Evolutionary conservation across 1,140 invertebrate species (phyloP).

Genomic region (Drosophila fuyamai): DNA sequence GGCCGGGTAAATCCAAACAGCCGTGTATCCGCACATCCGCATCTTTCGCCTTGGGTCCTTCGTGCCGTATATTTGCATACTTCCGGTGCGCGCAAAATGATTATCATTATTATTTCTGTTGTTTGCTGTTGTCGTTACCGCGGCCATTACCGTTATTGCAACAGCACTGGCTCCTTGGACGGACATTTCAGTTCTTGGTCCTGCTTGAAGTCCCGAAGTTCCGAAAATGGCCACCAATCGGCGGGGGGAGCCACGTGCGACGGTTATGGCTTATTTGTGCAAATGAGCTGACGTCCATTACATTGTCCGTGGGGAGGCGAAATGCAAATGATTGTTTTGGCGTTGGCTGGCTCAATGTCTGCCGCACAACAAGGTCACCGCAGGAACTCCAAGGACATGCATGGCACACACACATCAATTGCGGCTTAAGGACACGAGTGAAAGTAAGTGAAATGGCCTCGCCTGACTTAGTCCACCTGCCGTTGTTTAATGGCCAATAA

Average conservation of each 20-base stretch:
- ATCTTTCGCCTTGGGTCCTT: conserved; percentile 42
- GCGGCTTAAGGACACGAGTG: conserved; percentile 41
- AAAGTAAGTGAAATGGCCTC: conserved; percentile 50
- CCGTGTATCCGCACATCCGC: conserved; percentile 43
- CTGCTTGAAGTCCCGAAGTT: conserved; percentile 11
- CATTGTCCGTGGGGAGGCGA: conserved; percentile 64
- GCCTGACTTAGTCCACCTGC: conserved; percentile 19
- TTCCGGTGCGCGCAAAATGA: conserved; percentile 79
- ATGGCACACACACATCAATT: conserved; percentile 42
- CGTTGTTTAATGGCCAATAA: conserved; percentile 26
- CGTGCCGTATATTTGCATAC: conserved; percentile 78
- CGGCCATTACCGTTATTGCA: conserved; percentile 77
- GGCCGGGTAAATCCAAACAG: conserved; percentile 17
- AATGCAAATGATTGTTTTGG: conserved; percentile 75
- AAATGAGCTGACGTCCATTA: conserved; percentile 77
- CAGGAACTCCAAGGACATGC: conserved; percentile 36
- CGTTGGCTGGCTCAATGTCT: conserved; percentile 47
- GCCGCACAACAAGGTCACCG: conserved; percentile 56
- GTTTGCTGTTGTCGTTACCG: conserved; percentile 79
- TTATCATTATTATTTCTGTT: conserved; percentile 83
- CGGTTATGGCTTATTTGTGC: conserved; percentile 80
- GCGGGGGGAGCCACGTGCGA: conserved; percentile 40
- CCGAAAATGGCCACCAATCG: conserved; percentile 53
- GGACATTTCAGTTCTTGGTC: not conserved
- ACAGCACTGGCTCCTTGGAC: conserved; percentile 36